A percentile compares a stretch with the other conserved stretches of the same genome.
Conservation (phyloP, 1,140 invertebrate genomes). For the Cotesia chilonis region DNA sequence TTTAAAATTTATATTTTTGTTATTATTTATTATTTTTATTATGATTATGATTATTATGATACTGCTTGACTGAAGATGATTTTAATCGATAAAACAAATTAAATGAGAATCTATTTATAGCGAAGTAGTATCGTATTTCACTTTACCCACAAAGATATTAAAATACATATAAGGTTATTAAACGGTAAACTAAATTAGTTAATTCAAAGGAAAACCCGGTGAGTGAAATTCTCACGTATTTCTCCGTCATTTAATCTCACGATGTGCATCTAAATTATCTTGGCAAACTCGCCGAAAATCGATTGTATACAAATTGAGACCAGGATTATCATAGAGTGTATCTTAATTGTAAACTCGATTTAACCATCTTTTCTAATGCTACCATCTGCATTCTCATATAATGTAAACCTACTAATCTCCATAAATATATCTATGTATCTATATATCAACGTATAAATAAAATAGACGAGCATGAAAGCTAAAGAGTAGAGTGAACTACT, state of each 20-base stretch:
- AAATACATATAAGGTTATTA: not conserved
- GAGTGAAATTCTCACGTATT: conserved; percentile 18
- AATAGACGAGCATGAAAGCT: too few relatives aligned
- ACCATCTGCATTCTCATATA: not conserved
- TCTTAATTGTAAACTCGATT: conserved; percentile 52
- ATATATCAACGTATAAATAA: too few relatives aligned
- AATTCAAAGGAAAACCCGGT: not conserved
- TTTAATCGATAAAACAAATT: too few relatives aligned
- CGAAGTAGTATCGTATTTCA: too few relatives aligned
- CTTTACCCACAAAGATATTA: too few relatives aligned
- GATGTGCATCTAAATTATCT: conserved; percentile 52
- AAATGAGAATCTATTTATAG: too few relatives aligned
- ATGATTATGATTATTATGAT: too few relatives aligned
- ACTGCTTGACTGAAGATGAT: too few relatives aligned
- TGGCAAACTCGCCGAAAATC: conserved; percentile 49
- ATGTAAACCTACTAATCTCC: not conserved
- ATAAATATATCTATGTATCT: not conserved
- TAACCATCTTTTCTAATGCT: not conserved
- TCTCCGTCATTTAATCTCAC: conserved; percentile 42
- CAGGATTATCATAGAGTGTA: conserved; percentile 44
- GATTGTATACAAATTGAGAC: conserved; percentile 53
- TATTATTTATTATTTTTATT: too few relatives aligned
- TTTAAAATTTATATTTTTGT: too few relatives aligned
- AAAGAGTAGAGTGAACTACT: too few relatives aligned
- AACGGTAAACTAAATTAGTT: too few relatives aligned